Evolutionary conservation across 2,113 vertebrate species (phyloP).

Genomic region (Entomyzon cyanotis): DNA sequence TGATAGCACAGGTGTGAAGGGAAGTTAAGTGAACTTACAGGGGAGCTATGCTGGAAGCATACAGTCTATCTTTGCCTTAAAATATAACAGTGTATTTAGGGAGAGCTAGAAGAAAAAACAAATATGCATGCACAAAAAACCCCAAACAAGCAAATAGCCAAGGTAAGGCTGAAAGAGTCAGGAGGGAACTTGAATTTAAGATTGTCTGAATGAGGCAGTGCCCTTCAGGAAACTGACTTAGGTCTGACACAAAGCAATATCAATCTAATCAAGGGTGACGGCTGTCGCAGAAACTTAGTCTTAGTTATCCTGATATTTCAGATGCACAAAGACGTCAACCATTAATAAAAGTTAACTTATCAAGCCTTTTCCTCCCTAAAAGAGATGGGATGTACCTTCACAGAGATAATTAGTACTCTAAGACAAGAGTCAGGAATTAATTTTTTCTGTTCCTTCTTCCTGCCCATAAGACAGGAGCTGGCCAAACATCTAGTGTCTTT

Average conservation of each 20-base stretch:
- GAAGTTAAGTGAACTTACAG: constrained; percentile 4
- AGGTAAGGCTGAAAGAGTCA: not conserved
- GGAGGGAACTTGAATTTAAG: not conserved
- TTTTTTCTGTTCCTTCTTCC: not conserved
- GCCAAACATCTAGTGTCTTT: not conserved
- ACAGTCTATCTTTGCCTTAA: not conserved
- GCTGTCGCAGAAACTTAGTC: not conserved
- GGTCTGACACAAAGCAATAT: not conserved
- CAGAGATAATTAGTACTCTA: not conserved
- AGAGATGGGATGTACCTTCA: not conserved
- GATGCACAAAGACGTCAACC: not conserved
- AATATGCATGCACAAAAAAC: not conserved
- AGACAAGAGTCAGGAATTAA: not conserved
- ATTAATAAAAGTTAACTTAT: not conserved
- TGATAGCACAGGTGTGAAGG: constrained; percentile 34
- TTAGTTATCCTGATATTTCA: not conserved
- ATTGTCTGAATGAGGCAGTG: not conserved
- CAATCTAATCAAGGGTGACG: not conserved
- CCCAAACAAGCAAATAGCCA: not conserved
- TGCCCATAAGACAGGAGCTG: not conserved
- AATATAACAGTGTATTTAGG: not conserved
- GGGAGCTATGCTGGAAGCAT: not conserved
- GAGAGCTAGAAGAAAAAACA: not conserved
- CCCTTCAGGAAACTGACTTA: not conserved
- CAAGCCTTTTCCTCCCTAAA: not conserved